These are phyloP conservation scores for Mus caroli DNA, from an alignment of 2,797 vertebrate species.

Conservation along the genomic window DNA sequence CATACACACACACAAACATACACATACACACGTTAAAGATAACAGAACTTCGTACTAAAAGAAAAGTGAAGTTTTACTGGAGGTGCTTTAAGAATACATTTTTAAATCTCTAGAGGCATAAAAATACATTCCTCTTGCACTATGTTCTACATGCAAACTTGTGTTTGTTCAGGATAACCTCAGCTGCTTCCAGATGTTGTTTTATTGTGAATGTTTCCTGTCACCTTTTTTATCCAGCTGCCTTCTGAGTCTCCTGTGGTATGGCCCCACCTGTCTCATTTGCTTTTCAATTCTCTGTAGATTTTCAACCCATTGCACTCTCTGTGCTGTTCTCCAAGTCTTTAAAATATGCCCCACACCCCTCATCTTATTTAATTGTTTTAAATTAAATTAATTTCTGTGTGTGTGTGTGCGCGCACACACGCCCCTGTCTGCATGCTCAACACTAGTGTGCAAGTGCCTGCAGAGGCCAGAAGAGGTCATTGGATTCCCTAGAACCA, in stretches of 20 bases:
- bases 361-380: neutral
- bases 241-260: neutral
- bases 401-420: neutral
- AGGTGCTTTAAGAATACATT: neutral
- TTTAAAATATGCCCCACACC: neutral
- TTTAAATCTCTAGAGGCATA: neutral
- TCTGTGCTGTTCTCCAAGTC: neutral
- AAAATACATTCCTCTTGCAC: neutral
- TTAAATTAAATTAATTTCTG: neutral
- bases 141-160: neutral
- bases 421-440: neutral
- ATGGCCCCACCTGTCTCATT: slow-evolving; percentile 12
- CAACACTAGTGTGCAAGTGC: neutral
- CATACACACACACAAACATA: too few species aligned
- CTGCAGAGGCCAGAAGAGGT: neutral
- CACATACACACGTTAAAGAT: neutral
- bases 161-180: neutral
- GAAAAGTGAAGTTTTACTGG: neutral
- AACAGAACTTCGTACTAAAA: neutral
- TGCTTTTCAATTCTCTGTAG: slow-evolving; percentile 4
- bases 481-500: neutral
- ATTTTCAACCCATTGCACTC: neutral
- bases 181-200: neutral
- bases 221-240: neutral
- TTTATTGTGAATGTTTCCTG: neutral